Conservation (phyloP, 2,113 vertebrate genomes). For the Cyphomyrus plagiostoma region DNA sequence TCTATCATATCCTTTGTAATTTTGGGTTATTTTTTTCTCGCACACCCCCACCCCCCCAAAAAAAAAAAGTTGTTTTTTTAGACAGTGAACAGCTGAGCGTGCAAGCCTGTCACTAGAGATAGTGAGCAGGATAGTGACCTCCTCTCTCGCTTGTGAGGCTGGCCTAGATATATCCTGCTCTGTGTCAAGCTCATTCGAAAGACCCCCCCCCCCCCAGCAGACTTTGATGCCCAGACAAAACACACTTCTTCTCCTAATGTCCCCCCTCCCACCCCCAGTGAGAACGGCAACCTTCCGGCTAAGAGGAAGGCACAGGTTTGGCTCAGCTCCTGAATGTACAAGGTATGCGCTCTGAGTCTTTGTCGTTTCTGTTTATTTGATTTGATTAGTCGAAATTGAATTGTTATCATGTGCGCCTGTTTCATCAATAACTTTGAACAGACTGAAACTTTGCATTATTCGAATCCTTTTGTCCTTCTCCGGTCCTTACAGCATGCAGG, state of each 20-base stretch:
- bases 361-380: neutral
- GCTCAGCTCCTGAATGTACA: neutral
- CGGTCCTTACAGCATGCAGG: neutral
- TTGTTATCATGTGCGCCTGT: neutral
- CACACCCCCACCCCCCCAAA: neutral
- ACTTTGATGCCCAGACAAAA: neutral
- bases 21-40: too few relatives aligned
- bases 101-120: neutral
- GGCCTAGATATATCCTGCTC: neutral
- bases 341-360: neutral
- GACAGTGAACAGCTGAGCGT: neutral
- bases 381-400: neutral
- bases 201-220: neutral
- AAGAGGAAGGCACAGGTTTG: neutral
- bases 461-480: neutral
- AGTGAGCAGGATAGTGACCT: neutral
- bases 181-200: neutral
- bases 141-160: neutral
- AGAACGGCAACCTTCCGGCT: neutral
- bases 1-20: too few relatives aligned
- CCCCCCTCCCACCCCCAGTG: neutral
- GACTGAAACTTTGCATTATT: neutral
- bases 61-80: neutral
- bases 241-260: neutral
- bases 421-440: neutral